phyloP scores from a whole-genome alignment of 2,113 vertebrate genomes.

The Podocnemis expansa region DNA sequence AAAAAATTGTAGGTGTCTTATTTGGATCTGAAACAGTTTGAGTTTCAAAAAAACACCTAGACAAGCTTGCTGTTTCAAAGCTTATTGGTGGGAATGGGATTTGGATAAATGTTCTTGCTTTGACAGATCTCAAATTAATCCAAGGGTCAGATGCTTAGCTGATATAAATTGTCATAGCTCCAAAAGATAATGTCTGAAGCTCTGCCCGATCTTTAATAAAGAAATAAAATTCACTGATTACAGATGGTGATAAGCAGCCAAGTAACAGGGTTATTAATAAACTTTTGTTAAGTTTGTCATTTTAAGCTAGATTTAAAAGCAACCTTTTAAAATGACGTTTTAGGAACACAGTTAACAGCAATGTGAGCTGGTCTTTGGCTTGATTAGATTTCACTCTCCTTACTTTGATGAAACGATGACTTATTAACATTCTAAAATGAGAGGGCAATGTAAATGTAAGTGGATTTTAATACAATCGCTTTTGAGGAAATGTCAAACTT shows the following conservation, averaged over 20 bases:
- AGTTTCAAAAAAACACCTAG: background rate
- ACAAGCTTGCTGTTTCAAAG: background rate
- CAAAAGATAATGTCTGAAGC: constrained; percentile 20
- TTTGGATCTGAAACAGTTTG: background rate
- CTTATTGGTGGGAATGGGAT: background rate
- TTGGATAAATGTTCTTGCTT: background rate
- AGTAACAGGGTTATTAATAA: constrained; percentile 58
- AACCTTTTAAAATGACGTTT: constrained; percentile 64
- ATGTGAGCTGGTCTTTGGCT: constrained; percentile 43
- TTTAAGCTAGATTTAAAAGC: constrained; percentile 65
- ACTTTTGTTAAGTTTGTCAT: constrained; percentile 67
- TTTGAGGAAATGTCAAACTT: constrained; percentile 76
- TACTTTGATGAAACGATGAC: constrained; percentile 74
- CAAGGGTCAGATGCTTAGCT: background rate
- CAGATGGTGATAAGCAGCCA: constrained; percentile 45
- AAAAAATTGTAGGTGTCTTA: background rate
- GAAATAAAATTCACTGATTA: constrained; percentile 30
- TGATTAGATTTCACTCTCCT: constrained; percentile 75
- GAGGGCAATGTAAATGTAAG: constrained; percentile 73
- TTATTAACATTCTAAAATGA: constrained; percentile 79
- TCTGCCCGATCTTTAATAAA: constrained; percentile 22
- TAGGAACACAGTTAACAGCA: constrained; percentile 54
- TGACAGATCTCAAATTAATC: background rate
- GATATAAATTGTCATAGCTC: constrained; percentile 24
- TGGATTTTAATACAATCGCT: constrained; percentile 79